phyloP scores from a whole-genome alignment of 2,113 vertebrate species.

The Panthera leo region DNA sequence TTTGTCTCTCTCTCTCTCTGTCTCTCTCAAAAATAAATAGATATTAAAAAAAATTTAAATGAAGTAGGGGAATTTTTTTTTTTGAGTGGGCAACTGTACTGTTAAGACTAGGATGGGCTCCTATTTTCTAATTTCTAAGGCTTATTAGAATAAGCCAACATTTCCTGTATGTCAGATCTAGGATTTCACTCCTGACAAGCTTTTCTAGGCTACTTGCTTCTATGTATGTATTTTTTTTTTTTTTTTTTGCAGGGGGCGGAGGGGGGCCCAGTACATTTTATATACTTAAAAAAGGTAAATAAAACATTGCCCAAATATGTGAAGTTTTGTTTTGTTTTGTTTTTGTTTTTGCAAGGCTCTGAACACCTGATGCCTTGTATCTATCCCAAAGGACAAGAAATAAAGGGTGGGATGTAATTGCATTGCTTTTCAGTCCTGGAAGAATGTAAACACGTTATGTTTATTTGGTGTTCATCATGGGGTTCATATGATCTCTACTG shows the following conservation, averaged over 20 bases:
- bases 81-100: background rate
- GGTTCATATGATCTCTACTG: background rate
- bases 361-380: background rate
- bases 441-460: background rate
- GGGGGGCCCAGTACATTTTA: background rate
- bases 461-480: background rate
- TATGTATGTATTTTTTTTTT: background rate
- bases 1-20: too few relatives aligned
- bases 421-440: background rate
- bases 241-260: background rate
- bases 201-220: background rate
- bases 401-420: accelerated
- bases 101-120: background rate
- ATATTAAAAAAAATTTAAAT: background rate
- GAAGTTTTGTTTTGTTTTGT: background rate
- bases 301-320: background rate
- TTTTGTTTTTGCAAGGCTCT: background rate
- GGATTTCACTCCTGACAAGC: background rate
- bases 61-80: background rate
- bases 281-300: background rate
- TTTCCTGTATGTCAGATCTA: background rate
- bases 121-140: background rate
- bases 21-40: too few relatives aligned
- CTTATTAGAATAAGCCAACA: too few relatives aligned
- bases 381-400: background rate